Percentiles rank a stretch among this genome's conserved stretches.
Conservation (phyloP, 2,888 invertebrate genomes). For the Caenorhabditis virilis region DNA sequence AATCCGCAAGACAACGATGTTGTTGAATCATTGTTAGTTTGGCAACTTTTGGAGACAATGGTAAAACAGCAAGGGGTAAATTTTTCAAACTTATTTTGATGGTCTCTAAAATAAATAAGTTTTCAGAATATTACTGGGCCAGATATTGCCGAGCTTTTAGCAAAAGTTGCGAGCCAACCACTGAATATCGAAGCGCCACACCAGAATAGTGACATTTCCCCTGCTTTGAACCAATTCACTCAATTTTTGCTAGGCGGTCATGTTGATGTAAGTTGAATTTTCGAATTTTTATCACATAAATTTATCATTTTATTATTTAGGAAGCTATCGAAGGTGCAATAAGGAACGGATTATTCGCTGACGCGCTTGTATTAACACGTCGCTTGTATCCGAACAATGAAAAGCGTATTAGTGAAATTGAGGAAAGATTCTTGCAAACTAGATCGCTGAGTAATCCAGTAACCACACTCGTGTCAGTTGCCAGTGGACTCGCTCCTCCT, state of each 20-base stretch:
- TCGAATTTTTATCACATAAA: background rate
- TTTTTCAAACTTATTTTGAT: background rate
- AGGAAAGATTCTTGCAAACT: conserved; percentile 53
- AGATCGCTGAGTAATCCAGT: conserved; percentile 60
- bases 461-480: conserved; percentile 61
- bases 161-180: conserved; percentile 17
- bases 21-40: conserved; percentile 59
- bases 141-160: conserved; percentile 59
- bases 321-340: conserved; percentile 64
- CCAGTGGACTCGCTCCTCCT: conserved; percentile 55
- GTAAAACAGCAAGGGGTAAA: conserved; percentile 56
- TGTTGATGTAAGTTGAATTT: conserved; percentile 48
- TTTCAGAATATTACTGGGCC: conserved; percentile 62
- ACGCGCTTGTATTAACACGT: conserved; percentile 60
- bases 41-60: conserved; percentile 59
- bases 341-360: conserved; percentile 58
- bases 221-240: conserved; percentile 50
- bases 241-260: conserved; percentile 60
- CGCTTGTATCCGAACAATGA: conserved; percentile 54
- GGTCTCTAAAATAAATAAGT: background rate
- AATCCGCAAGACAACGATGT: conserved; percentile 54
- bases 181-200: conserved; percentile 18
- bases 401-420: conserved; percentile 49
- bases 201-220: conserved; percentile 36
- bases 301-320: conserved; percentile 23